These are phyloP conservation scores for Chelonia mydas DNA, from an alignment of 2,797 vertebrate species.

Conservation along the genomic window DNA sequence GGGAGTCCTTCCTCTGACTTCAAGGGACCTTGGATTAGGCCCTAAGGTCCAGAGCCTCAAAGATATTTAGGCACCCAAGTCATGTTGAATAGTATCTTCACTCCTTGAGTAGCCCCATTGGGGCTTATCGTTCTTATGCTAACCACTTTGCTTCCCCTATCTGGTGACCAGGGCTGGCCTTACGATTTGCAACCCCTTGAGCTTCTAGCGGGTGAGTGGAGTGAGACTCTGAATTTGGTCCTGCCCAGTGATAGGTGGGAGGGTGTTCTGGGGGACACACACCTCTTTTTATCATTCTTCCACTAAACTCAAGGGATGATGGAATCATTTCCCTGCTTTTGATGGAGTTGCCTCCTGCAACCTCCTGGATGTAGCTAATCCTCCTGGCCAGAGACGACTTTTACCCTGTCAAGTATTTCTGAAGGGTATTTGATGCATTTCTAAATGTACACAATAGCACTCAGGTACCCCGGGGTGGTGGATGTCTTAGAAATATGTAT, in stretches of 20 bases:
- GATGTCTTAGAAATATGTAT: neutral
- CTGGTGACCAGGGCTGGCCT: neutral
- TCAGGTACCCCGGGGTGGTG: accelerated
- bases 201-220: neutral
- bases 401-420: neutral
- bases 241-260: neutral
- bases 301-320: neutral
- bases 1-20: neutral
- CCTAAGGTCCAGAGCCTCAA: neutral
- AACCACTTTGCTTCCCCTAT: neutral
- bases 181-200: accelerated
- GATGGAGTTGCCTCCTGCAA: neutral
- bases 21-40: neutral
- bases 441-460: neutral
- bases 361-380: neutral
- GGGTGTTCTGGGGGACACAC: neutral
- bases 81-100: neutral
- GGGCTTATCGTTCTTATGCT: neutral
- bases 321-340: neutral
- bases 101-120: neutral
- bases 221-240: neutral
- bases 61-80: neutral
- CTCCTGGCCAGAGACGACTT: neutral
- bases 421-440: neutral
- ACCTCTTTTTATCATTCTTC: neutral